These are phyloP conservation scores for Serrognathus titanus DNA, from an alignment of 2,888 invertebrate species.

Conservation along the genomic window DNA sequence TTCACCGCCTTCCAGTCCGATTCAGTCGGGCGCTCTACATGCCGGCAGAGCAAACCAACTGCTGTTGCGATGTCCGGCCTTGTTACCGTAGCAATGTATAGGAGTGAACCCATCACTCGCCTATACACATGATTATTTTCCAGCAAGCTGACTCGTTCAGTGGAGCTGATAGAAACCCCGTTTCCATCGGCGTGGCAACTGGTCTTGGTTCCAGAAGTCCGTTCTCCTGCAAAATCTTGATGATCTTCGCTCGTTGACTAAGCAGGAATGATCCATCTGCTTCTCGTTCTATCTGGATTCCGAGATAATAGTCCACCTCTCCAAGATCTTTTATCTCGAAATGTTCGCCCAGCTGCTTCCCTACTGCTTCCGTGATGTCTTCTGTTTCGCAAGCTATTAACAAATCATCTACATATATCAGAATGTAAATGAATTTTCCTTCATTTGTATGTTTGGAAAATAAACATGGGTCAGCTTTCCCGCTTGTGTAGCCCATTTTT, in stretches of 20 bases:
- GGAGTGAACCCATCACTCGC: not conserved
- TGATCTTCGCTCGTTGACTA: too few species aligned
- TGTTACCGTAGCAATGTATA: not conserved
- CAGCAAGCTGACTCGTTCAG: not conserved
- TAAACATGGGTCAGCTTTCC: not conserved
- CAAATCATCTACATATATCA: constrained; percentile 1
- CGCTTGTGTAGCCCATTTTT: not conserved
- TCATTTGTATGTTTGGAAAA: not conserved
- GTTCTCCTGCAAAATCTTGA: too few species aligned
- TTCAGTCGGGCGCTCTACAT: too few species aligned
- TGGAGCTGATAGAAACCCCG: not conserved
- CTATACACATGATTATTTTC: not conserved
- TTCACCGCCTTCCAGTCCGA: too few species aligned
- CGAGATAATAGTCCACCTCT: not conserved
- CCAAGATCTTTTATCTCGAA: not conserved
- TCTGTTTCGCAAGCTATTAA: not conserved
- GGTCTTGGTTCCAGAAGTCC: too few species aligned
- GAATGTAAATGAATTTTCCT: not conserved
- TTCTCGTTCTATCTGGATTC: not conserved
- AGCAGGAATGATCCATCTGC: not conserved
- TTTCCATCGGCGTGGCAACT: too few species aligned
- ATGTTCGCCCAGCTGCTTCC: not conserved
- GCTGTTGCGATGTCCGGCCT: not conserved
- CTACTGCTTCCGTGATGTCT: not conserved
- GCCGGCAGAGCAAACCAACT: not conserved